Evolutionary conservation across 2,888 invertebrate species (phyloP).

Genomic region (Caenorhabditis sp.): DNA sequence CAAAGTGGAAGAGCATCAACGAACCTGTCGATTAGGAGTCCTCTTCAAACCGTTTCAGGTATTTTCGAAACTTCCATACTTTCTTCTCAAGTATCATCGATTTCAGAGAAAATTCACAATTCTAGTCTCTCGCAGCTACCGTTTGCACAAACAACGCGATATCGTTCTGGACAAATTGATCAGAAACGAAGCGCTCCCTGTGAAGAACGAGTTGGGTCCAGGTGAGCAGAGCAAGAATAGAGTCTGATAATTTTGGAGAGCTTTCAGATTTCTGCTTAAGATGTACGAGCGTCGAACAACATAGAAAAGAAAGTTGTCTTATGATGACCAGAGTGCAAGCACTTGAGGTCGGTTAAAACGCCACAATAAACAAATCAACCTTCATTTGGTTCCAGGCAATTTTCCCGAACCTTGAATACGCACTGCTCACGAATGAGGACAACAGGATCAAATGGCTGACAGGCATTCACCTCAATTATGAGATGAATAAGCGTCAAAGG

Average conservation of each 20-base stretch:
- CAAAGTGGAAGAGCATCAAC: not conserved
- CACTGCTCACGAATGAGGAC: too few relatives aligned
- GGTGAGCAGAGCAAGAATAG: too few relatives aligned
- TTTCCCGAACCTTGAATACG: too few relatives aligned
- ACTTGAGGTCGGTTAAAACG: not conserved
- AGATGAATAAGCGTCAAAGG: too few relatives aligned
- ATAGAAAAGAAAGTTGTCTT: not conserved
- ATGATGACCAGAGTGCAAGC: not conserved
- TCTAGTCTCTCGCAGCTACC: not conserved
- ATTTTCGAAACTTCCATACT: not conserved
- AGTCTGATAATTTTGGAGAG: not conserved
- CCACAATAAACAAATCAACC: too few relatives aligned
- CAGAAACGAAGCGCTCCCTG: not conserved
- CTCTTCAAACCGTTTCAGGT: not conserved
- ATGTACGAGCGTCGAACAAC: not conserved
- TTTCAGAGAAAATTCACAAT: not conserved
- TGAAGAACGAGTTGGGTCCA: not conserved
- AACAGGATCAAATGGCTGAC: too few relatives aligned
- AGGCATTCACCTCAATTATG: too few relatives aligned
- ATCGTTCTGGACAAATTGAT: not conserved
- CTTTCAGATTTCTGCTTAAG: not conserved
- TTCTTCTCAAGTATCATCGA: not conserved
- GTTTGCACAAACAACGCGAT: not conserved
- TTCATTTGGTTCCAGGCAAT: too few relatives aligned
- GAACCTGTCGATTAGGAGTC: not conserved